These are phyloP conservation scores for Clupea harengus DNA, from an alignment of 2,113 vertebrate genomes.

Conservation along the genomic window DNA sequence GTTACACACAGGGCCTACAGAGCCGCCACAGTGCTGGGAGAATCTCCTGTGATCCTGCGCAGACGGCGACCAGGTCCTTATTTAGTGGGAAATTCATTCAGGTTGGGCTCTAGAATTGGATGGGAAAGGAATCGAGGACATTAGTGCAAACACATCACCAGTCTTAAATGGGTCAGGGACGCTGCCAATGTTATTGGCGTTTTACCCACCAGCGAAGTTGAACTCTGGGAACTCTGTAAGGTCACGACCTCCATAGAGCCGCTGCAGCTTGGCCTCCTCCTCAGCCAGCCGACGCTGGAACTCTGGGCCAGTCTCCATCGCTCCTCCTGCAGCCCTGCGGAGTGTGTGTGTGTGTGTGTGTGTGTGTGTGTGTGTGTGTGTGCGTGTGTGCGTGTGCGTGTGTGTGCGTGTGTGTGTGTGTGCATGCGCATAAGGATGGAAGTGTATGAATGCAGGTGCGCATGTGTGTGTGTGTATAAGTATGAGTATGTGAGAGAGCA, in stretches of 20 bases:
- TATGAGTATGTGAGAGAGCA: neutral
- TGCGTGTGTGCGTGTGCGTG: too few species aligned
- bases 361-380: constrained; percentile 8
- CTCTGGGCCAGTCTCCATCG: constrained; percentile 74
- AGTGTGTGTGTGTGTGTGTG: neutral
- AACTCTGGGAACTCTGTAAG: constrained; percentile 79
- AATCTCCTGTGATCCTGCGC: too few species aligned
- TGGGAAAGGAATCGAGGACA: neutral
- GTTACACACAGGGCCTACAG: too few species aligned
- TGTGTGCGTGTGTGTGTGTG: neutral
- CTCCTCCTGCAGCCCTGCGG: constrained; percentile 69
- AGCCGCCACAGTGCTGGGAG: too few species aligned
- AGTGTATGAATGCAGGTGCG: neutral
- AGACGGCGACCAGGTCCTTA: too few species aligned
- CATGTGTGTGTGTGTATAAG: neutral
- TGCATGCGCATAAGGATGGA: too few species aligned
- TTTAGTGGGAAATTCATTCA: constrained; percentile 25
- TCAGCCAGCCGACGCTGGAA: constrained; percentile 75
- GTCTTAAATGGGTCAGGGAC: too few species aligned
- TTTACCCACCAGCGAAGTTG: constrained; percentile 74
- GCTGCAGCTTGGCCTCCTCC: constrained; percentile 74
- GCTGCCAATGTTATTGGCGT: too few species aligned
- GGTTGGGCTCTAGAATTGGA: constrained; percentile 31
- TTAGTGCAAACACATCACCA: too few species aligned
- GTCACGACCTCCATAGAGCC: constrained; percentile 74